Evolutionary conservation across 2,797 vertebrate species (phyloP), one percentile per base, ranked within the genome.

Genomic region (Setipinna tenuifilis): DNA sequence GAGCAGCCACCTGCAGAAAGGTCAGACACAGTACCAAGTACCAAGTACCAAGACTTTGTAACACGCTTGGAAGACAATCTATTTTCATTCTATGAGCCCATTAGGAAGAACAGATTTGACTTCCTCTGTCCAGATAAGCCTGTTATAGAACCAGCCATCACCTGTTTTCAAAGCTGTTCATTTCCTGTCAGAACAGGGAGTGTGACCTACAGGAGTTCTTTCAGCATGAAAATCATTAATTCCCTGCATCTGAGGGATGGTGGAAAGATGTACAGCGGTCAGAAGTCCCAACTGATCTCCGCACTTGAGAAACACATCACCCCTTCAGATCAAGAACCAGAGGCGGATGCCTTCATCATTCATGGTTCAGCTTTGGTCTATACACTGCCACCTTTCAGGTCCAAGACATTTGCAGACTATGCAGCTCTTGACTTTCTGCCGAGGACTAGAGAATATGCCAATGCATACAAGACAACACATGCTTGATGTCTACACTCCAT

Each of bases 131-230:
- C 50, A 54, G 50, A 80, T 44, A 80, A 21, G 28, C 75, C 75
- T 21, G 31, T 80, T 80, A 44, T 21, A 16, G 44, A n/a, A 35
- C 28, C 16, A 44, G n/a, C n/a, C n/a, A n/a, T n/a, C 28, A 80
- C 31, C 75, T 80, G 17, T 80, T 80, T 44, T 80, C 28, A 17
- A 50, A 48, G 57, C 84, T 85, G 4, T 85, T 85, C 31, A 85
- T 85, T 16, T 85, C 84, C 17, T 85, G 84, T n/a, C 84, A 85
- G 21, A 19, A 25, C 16, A 16, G 78, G 31, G 50, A 85, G 57
- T 85, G 84, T 85, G 84, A 85, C 78, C 35, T 85, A 57, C 75
- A 58, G 23, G 75, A 81, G 54, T 85, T 85, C 75, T 85, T 85
- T 25, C 35, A 59, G 75, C 78, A 81, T 85, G 84, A 85, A 17